Evolutionary conservation across 2,888 invertebrate genomes (phyloP).

Genomic region (Eupithecia pulchellata): DNA sequence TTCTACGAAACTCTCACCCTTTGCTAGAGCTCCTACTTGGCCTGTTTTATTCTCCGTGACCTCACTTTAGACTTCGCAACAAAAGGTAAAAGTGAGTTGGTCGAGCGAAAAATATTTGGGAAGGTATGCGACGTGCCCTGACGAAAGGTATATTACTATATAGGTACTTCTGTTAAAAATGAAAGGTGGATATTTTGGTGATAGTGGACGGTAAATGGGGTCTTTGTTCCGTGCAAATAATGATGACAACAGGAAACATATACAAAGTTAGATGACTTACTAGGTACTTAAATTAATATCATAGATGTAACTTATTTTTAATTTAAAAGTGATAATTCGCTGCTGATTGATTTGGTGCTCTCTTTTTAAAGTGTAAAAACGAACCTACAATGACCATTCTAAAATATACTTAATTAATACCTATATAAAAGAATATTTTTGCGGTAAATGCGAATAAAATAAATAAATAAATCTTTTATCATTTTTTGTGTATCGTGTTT

Average conservation of each 20-base stretch:
- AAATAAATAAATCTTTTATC: too few relatives aligned
- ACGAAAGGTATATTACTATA: too few relatives aligned
- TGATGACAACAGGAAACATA: neutral
- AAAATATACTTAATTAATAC: too few relatives aligned
- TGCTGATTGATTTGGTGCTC: too few relatives aligned
- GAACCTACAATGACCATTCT: too few relatives aligned
- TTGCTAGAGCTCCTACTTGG: neutral
- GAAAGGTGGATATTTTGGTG: neutral
- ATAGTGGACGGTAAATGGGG: neutral
- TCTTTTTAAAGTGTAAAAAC: too few relatives aligned
- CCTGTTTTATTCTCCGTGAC: slow-evolving; percentile 33
- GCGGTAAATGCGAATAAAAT: too few relatives aligned
- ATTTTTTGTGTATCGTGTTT: too few relatives aligned
- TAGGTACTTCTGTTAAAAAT: neutral
- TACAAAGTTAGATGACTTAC: neutral
- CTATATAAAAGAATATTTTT: too few relatives aligned
- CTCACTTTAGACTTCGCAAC: slow-evolving; percentile 43
- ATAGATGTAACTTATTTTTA: too few relatives aligned
- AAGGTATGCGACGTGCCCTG: slow-evolving; percentile 25
- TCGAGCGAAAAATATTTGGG: slow-evolving; percentile 42
- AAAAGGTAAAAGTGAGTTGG: slow-evolving; percentile 42
- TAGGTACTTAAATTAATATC: too few relatives aligned
- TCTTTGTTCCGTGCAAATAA: neutral
- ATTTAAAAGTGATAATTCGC: too few relatives aligned
- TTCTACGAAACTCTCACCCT: neutral